phyloP scores from a whole-genome alignment of 2,113 vertebrate species.

The Rallus limicola region DNA sequence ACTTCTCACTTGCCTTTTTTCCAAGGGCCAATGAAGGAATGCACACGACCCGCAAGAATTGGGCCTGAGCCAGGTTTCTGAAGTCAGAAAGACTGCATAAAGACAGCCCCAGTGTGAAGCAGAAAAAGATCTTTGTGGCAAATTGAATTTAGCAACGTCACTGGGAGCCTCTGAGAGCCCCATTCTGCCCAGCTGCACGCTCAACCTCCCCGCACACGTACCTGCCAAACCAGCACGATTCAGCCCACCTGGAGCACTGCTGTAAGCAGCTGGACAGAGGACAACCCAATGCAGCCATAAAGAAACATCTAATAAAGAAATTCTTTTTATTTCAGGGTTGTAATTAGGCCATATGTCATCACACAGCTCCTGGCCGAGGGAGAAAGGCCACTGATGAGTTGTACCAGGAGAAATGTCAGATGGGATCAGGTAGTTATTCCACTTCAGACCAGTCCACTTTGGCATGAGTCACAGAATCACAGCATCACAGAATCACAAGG shows the following conservation, averaged over 20 bases:
- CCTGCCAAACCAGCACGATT: slow-evolving; percentile 26
- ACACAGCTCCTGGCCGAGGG: background rate
- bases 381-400: background rate
- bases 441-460: background rate
- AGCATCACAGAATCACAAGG: background rate
- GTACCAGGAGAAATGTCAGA: background rate
- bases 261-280: slow-evolving; percentile 1
- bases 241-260: slow-evolving; percentile 18
- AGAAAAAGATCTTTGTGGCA: slow-evolving; percentile 41
- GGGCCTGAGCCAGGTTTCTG: background rate
- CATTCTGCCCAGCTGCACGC: background rate
- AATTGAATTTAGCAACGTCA: background rate
- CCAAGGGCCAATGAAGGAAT: background rate
- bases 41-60: fast-evolving
- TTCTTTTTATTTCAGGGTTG: background rate
- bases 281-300: background rate
- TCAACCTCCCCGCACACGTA: background rate
- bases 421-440: background rate
- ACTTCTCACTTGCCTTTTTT: background rate
- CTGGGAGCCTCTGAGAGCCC: background rate
- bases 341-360: slow-evolving; percentile 11
- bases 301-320: slow-evolving; percentile 14
- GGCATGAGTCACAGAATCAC: background rate
- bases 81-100: slow-evolving; percentile 9
- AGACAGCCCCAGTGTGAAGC: background rate